Conservation (phyloP, 2,888 invertebrate genomes). For the Apamea sordens region DNA sequence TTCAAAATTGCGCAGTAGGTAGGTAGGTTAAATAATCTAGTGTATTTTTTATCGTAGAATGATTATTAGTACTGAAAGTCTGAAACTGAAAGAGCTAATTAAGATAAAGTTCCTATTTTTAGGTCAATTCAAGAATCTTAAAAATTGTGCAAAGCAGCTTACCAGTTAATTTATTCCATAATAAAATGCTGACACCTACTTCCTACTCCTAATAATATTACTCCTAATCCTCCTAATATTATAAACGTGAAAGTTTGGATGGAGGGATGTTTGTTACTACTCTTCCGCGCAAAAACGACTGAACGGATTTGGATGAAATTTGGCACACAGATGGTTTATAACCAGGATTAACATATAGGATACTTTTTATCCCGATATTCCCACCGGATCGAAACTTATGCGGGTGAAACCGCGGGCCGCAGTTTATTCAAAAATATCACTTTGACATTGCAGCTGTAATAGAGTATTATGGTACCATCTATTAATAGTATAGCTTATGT, state of each 20-base stretch:
- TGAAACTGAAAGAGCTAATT: neutral
- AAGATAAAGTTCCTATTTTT: neutral
- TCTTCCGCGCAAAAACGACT: no score
- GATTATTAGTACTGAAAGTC: neutral
- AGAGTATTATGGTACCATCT: neutral
- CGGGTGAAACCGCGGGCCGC: no score
- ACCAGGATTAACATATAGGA: no score
- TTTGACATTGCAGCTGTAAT: neutral
- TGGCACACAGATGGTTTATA: no score
- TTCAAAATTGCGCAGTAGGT: neutral
- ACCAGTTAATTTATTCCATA: neutral
- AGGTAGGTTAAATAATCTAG: neutral
- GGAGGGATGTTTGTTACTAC: no score
- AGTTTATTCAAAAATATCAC: neutral
- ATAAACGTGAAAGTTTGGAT: no score
- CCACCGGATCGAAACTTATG: no score
- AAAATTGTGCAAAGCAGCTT: neutral
- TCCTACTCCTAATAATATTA: no score
- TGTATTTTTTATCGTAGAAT: slow-evolving; percentile 1
- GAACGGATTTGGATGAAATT: no score
- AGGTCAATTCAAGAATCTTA: neutral
- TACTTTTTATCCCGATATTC: no score
- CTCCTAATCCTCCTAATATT: no score
- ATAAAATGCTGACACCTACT: neutral
- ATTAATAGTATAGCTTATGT: neutral